A percentile compares a stretch with the other conserved stretches of the same genome.
These are phyloP conservation scores for Ormyrus labotus DNA, from an alignment of 2,888 invertebrate species.

Conservation along the genomic window DNA sequence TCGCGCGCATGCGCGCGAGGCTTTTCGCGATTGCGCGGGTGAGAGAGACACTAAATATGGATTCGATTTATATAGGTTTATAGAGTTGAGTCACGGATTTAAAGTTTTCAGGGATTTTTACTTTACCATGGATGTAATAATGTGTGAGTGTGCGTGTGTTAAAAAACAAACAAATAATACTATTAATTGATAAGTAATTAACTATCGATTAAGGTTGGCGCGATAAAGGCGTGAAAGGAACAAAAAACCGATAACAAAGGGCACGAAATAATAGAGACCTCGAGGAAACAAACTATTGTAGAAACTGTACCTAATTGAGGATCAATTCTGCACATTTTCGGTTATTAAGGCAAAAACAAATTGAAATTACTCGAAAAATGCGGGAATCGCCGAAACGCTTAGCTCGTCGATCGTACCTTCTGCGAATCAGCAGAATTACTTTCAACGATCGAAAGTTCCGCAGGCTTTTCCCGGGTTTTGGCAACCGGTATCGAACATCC, in stretches of 20 bases:
- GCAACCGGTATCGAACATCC: slow-evolving; percentile 28
- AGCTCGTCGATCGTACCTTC: slow-evolving; percentile 9
- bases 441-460: slow-evolving; percentile 8
- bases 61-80: slow-evolving; percentile 43
- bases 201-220: slow-evolving; percentile 66
- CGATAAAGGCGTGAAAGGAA: slow-evolving; percentile 20
- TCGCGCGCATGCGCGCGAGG: slow-evolving; percentile 55
- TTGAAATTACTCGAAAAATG: slow-evolving; percentile 6
- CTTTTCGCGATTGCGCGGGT: slow-evolving; percentile 26
- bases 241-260: slow-evolving; percentile 1
- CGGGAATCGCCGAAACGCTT: background rate
- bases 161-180: slow-evolving; percentile 64
- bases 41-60: slow-evolving; percentile 40
- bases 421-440: background rate
- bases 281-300: slow-evolving; percentile 46
- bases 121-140: slow-evolving; percentile 73
- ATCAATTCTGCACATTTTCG: slow-evolving; percentile 30
- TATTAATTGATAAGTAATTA: slow-evolving; percentile 74
- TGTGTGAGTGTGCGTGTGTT: slow-evolving; percentile 74
- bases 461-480: slow-evolving; percentile 7
- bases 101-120: slow-evolving; percentile 74
- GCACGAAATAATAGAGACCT: slow-evolving; percentile 24
- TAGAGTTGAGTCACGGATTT: slow-evolving; percentile 60
- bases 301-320: slow-evolving; percentile 44
- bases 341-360: slow-evolving; percentile 21